These are phyloP conservation scores for Myrmophylax atrothorax DNA, from an alignment of 2,113 vertebrate genomes.

Conservation along the genomic window DNA sequence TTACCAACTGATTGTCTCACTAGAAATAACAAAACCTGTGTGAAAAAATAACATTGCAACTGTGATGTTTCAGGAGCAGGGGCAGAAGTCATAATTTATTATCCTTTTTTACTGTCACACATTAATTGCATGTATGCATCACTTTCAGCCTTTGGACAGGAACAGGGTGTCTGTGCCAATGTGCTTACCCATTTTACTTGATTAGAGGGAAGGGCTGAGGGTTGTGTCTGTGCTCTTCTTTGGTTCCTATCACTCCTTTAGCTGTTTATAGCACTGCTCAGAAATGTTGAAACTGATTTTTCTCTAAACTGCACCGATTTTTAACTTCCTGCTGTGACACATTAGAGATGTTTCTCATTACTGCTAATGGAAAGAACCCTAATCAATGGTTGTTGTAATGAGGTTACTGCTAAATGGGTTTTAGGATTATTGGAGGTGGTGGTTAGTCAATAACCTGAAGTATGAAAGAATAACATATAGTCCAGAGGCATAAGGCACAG, in stretches of 20 bases:
- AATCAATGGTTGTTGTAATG: not conserved
- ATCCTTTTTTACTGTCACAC: not conserved
- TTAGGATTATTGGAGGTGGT: not conserved
- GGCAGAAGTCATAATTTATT: not conserved
- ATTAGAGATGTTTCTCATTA: not conserved
- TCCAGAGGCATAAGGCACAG: not conserved
- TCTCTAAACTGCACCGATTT: not conserved
- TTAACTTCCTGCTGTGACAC: not conserved
- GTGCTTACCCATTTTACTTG: not conserved
- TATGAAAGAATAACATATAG: not conserved
- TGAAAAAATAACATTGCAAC: not conserved
- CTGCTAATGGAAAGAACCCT: not conserved
- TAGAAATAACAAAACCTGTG: not conserved
- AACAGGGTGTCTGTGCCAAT: not conserved
- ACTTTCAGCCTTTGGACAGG: not conserved
- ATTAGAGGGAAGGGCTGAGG: not conserved
- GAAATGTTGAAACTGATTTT: not conserved
- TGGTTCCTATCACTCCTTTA: not conserved
- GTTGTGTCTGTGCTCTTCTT: not conserved
- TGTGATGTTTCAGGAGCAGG: not conserved
- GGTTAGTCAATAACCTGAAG: not conserved
- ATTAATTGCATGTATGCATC: not conserved
- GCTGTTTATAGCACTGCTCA: not conserved
- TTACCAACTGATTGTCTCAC: not conserved
- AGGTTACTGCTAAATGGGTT: not conserved